These are phyloP conservation scores for Semicossyphus pulcher DNA, from an alignment of 2,113 vertebrate species.

Conservation along the genomic window DNA sequence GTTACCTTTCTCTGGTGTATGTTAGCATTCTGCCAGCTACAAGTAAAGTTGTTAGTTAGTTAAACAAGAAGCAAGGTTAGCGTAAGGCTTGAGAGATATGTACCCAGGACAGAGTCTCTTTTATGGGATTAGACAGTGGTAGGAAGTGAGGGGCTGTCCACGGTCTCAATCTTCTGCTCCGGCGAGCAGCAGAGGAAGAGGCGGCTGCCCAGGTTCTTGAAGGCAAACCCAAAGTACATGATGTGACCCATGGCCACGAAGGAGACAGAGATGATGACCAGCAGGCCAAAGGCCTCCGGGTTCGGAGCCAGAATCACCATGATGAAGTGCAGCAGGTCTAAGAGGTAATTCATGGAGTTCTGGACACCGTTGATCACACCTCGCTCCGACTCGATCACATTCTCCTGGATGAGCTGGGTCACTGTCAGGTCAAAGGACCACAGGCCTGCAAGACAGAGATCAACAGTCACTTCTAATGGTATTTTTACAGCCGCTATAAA, in stretches of 20 bases:
- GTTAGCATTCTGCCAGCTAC: conserved; percentile 46
- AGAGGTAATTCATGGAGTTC: conserved; percentile 99
- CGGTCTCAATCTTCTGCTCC: conserved; percentile 78
- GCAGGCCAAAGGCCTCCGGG: conserved; percentile 94
- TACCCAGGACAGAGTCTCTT: conserved; percentile 64
- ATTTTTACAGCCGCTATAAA: conserved; percentile 54
- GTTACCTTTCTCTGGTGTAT: conserved; percentile 15
- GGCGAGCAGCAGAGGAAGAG: conserved; percentile 89
- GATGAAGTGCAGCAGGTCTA: conserved; percentile 98
- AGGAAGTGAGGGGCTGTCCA: conserved; percentile 70
- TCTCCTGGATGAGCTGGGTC: conserved; percentile 98
- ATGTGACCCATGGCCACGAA: conserved; percentile 96
- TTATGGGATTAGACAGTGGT: conserved; percentile 73
- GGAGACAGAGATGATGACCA: conserved; percentile 96
- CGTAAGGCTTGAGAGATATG: conserved; percentile 42
- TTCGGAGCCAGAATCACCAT: conserved; percentile 99
- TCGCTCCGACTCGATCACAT: conserved; percentile 95
- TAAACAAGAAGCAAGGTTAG: conserved; percentile 30
- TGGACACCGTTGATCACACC: conserved; percentile 98
- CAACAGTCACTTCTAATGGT: conserved; percentile 12
- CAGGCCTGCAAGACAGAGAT: conserved; percentile 84
- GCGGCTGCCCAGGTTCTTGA: conserved; percentile 88
- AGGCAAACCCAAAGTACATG: conserved; percentile 97
- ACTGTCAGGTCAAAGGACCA: conserved; percentile 99
- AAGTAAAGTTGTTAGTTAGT: conserved; percentile 61